Evolutionary conservation across 2,797 vertebrate genomes (phyloP), one percentile per base, ranked within the genome.

Genomic region (Coreius guichenoti): DNA sequence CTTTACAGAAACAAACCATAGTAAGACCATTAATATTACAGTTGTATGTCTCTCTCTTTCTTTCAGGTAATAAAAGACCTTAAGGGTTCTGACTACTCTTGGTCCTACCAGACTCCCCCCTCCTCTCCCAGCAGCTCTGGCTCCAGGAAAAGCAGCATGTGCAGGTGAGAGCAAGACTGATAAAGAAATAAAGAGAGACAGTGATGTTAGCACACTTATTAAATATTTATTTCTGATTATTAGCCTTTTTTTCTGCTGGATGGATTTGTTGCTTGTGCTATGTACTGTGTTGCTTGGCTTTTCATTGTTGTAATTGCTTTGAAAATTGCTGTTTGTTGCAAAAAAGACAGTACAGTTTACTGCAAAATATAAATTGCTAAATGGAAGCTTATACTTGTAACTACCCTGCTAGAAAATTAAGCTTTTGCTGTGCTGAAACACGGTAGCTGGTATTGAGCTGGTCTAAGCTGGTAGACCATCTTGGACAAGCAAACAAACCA

Each of bases 111-210:
- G 94, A 99, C 98, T 0, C 98, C 98, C 0, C 98, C 98, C 0
- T 98, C 98, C 0, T 99, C 98, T 0, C 98, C 98, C 19, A 97
- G 96, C 94, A 99, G 97, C 93, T 98, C 97, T 5, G 94, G 96
- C 61, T 99, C 98, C 82, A 96, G 98, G 67, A 99, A 99, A 93
- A 98, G 98, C 93, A 99, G 97, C 95, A 97, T 99, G 97, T 99
- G 98, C 96, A 99, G 98, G 98, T 98, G 83, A 88, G 86, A 86
- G 43, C 67, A 80, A 78, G 80, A 72, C 26, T 72, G 33, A 76
- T 45, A 74, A 65, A 85, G 72, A 84, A 9, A 85, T 77, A 80
- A 1, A 70, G 0, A 26, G 36, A 58, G 23, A 13, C 33, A 21
- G 14, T 47, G 19, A 65, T 49, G 36, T 73, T 54, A n/a, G 31